These are phyloP conservation scores for Tinea trinotella DNA, from an alignment of 2,888 invertebrate species.

Conservation along the genomic window DNA sequence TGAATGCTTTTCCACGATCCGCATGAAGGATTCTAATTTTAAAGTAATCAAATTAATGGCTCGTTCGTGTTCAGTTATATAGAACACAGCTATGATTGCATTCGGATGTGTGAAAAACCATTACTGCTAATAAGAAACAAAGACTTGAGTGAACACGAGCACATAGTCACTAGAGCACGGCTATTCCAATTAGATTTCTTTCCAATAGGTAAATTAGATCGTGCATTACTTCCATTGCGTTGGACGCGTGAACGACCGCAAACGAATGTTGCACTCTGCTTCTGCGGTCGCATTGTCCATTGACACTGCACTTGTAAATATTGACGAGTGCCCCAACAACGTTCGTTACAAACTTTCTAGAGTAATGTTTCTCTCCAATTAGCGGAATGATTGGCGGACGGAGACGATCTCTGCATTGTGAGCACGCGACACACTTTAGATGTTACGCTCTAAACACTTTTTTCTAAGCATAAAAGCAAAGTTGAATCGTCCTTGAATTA, in stretches of 20 bases:
- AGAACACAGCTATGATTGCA: no score
- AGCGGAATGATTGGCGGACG: slow-evolving; percentile 64
- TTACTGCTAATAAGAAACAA: neutral
- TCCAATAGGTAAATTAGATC: neutral
- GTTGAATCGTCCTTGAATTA: slow-evolving; percentile 7
- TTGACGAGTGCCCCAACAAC: slow-evolving; percentile 22
- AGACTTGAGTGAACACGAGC: neutral
- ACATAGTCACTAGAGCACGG: neutral
- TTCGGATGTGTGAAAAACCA: neutral
- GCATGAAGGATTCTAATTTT: no score
- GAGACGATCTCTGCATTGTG: slow-evolving; percentile 40
- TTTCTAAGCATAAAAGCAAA: neutral
- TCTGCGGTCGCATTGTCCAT: slow-evolving; percentile 38
- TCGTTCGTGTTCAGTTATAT: no score
- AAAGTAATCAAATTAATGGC: no score
- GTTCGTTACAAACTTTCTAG: slow-evolving; percentile 49
- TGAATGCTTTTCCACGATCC: no score
- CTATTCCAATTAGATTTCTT: neutral
- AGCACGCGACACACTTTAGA: slow-evolving; percentile 59
- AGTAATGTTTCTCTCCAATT: slow-evolving; percentile 68
- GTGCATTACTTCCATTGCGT: neutral
- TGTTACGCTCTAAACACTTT: slow-evolving; percentile 6
- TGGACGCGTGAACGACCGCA: slow-evolving; percentile 9
- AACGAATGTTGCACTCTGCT: slow-evolving; percentile 43
- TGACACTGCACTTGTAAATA: slow-evolving; percentile 42